Base-by-base conservation (phyloP, 2,888 invertebrate genomes). In the Calliphora vomitoria region DNA sequence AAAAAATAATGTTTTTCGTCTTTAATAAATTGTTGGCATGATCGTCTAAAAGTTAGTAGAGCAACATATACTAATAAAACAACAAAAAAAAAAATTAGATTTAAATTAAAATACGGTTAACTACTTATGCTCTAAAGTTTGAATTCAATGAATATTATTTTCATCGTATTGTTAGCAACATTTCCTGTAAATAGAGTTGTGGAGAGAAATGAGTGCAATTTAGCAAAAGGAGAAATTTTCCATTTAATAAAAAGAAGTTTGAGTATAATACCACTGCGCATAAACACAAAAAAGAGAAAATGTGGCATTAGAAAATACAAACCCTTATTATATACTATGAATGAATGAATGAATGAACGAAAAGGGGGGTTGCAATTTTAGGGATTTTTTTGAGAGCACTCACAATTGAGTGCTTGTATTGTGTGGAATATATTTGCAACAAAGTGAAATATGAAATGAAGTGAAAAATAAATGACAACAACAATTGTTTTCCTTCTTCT, bases 161-260 rank as follows among this genome's bases (percentile, higher is more conserved):
- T n/a, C n/a, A n/a, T n/a, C n/a, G n/a, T n/a, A n/a, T n/a, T n/a
- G n/a, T n/a, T n/a, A n/a, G 31, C 6, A 35, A 0, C 35, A 35
- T 35, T 35, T 35, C 35, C 5, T 35, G 0, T 6, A 35, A 35
- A 35, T 5, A 35, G 4, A 35, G 35, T 0, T 35, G 35, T 35
- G 35, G 35, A 35, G 35, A 35, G 35, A 35, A 35, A 18, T 18
- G 53, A 68, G 38, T 66, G 31, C 55, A 20, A 25, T 55, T 55
- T 20, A 58, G 60, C 62, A 87, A 88, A 79, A 76, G 87, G 88
- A 87, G 85, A 74, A 74, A 69, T 85, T 58, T 69, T 74, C 44
- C 31, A 60, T 20, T 47, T 35, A 55, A 60, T 10, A 11, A 15
- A 44, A 68, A 20, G 11, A 10, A 47, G 35, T 58, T 68, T 68